Evolutionary conservation across 1,140 invertebrate genomes (phyloP).

Genomic region (Macrobrachium rosenbergii): DNA sequence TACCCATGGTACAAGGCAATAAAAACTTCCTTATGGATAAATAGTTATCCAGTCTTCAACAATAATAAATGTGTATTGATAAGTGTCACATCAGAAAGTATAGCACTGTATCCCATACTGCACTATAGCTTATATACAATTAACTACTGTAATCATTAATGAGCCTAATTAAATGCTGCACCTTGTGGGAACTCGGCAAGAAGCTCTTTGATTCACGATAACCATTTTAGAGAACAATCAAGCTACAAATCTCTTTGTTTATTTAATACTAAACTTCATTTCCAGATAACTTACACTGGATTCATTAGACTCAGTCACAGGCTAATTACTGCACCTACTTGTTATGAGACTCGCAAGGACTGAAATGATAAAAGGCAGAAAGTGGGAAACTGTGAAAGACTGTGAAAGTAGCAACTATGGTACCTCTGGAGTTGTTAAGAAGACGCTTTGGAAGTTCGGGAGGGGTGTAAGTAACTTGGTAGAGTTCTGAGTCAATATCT

Average conservation of each 20-base stretch:
- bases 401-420: conserved; percentile 53
- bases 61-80: no score
- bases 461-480: conserved; percentile 65
- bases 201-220: conserved; percentile 52
- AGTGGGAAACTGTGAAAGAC: conserved; percentile 46
- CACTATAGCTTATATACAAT: neutral
- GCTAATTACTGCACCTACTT: conserved; percentile 54
- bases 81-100: no score
- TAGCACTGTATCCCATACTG: neutral
- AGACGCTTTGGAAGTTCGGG: conserved; percentile 62
- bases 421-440: conserved; percentile 63
- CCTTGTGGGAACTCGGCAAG: conserved; percentile 45
- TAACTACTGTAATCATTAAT: neutral
- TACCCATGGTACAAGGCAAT: no score
- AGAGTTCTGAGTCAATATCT: conserved; percentile 62
- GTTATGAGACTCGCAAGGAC: conserved; percentile 41
- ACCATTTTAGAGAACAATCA: conserved; percentile 41
- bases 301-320: conserved; percentile 39
- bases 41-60: no score
- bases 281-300: conserved; percentile 36
- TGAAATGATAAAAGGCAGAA: conserved; percentile 41
- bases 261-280: conserved; percentile 23
- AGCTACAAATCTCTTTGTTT: conserved; percentile 43
- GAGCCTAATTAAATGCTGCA: conserved; percentile 37
- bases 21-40: no score